Evolutionary conservation across 2,797 vertebrate genomes (phyloP).

Genomic region (Masticophis lateralis): DNA sequence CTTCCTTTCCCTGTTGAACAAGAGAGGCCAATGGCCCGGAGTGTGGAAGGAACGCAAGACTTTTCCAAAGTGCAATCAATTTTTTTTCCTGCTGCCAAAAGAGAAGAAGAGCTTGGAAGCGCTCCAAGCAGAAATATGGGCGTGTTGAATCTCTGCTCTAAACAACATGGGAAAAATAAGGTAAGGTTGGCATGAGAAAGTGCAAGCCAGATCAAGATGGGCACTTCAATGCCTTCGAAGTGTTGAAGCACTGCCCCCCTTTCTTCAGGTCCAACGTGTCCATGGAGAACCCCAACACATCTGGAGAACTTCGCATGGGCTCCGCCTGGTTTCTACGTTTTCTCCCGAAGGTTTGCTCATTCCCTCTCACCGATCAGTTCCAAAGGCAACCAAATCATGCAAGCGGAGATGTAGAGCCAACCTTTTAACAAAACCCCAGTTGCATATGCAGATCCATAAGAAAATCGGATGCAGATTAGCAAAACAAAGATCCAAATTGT

Average conservation of each 20-base stretch:
- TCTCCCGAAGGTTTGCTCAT: slow-evolving; percentile 54
- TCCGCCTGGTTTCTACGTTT: slow-evolving; percentile 31
- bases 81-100: slow-evolving; percentile 58
- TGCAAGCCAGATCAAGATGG: slow-evolving; percentile 29
- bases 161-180: slow-evolving; percentile 63
- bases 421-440: slow-evolving; percentile 1
- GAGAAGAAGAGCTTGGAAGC: slow-evolving; percentile 56
- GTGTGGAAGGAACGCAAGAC: slow-evolving; percentile 54
- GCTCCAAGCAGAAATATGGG: slow-evolving; percentile 68
- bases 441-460: slow-evolving; percentile 58
- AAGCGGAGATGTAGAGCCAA: neutral
- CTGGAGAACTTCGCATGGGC: slow-evolving; percentile 18
- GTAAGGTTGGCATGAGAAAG: slow-evolving; percentile 65
- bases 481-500: neutral
- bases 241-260: slow-evolving; percentile 43
- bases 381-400: slow-evolving; percentile 38
- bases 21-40: slow-evolving; percentile 21
- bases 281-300: slow-evolving; percentile 7
- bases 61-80: slow-evolving; percentile 66
- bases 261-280: slow-evolving; percentile 29
- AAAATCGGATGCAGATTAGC: neutral
- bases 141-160: slow-evolving; percentile 62
- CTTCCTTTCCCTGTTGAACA: neutral
- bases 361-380: slow-evolving; percentile 36
- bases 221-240: slow-evolving; percentile 42